phyloP scores from a whole-genome alignment of 2,888 invertebrate species.

The Macrophya annulata region DNA sequence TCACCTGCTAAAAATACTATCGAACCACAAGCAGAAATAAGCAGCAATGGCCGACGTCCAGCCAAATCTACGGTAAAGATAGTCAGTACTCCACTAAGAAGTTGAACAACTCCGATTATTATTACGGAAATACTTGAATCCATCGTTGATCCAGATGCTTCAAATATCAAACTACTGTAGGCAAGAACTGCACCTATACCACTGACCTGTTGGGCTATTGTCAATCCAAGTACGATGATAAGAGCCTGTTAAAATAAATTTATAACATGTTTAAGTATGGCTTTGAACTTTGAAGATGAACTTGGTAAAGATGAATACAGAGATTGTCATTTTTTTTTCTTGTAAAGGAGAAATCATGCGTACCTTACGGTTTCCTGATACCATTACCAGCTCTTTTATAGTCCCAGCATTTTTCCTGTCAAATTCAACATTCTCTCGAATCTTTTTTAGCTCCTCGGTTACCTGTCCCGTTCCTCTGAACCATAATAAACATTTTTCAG shows the following conservation, averaged over 20 bases:
- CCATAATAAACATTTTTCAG: constrained; percentile 58
- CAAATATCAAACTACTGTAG: constrained; percentile 47
- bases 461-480: constrained; percentile 52
- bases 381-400: constrained; percentile 55
- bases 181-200: constrained; percentile 56
- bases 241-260: constrained; percentile 38
- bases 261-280: not conserved
- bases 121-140: constrained; percentile 16
- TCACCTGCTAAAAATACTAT: constrained; percentile 40
- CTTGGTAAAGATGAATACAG: not conserved
- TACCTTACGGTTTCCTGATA: constrained; percentile 42
- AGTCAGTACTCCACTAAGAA: constrained; percentile 9
- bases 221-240: constrained; percentile 51
- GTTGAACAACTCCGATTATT: constrained; percentile 43
- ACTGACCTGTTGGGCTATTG: constrained; percentile 60
- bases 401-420: constrained; percentile 39
- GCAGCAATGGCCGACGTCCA: constrained; percentile 60
- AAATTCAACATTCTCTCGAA: constrained; percentile 24
- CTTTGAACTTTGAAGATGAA: not conserved
- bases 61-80: constrained; percentile 56
- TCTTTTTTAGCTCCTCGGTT: constrained; percentile 52
- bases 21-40: constrained; percentile 52
- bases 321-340: not conserved
- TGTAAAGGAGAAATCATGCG: not conserved
- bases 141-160: not conserved